Percentiles rank a stretch among this genome's conserved stretches.
Conservation (phyloP, 2,113 vertebrate genomes). For the Aleadryas rufinucha region DNA sequence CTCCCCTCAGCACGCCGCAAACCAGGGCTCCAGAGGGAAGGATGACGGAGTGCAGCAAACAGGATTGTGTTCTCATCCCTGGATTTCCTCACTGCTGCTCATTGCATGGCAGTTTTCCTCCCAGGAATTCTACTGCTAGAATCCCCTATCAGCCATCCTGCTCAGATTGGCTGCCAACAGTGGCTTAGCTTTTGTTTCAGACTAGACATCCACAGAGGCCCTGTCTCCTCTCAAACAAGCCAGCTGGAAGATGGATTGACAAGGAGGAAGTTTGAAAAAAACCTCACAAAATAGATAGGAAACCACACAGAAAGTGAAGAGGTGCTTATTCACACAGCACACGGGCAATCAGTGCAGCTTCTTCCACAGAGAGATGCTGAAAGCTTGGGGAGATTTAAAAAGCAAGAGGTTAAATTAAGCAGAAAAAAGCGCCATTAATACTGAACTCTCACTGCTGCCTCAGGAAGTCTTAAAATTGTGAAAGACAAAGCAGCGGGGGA, state of each 20-base stretch:
- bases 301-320: background rate
- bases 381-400: background rate
- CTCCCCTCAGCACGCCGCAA: background rate
- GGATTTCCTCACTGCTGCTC: background rate
- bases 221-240: background rate
- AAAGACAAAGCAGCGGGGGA: background rate
- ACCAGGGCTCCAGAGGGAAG: background rate
- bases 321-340: background rate
- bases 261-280: background rate
- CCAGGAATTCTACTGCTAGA: background rate
- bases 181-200: slow-evolving; percentile 5
- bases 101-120: background rate
- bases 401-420: background rate
- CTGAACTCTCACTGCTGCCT: background rate
- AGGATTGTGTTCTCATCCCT: background rate
- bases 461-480: background rate
- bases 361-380: background rate
- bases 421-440: background rate
- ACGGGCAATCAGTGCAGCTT: background rate
- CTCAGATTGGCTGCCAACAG: background rate
- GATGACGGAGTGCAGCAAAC: background rate
- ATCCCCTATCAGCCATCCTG: background rate
- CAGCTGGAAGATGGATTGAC: background rate
- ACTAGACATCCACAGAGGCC: background rate
- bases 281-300: background rate